Evolutionary conservation across 1,140 invertebrate species (phyloP), one percentile per base, ranked within the genome.

Genomic region (Centruroides sculpturatus): DNA sequence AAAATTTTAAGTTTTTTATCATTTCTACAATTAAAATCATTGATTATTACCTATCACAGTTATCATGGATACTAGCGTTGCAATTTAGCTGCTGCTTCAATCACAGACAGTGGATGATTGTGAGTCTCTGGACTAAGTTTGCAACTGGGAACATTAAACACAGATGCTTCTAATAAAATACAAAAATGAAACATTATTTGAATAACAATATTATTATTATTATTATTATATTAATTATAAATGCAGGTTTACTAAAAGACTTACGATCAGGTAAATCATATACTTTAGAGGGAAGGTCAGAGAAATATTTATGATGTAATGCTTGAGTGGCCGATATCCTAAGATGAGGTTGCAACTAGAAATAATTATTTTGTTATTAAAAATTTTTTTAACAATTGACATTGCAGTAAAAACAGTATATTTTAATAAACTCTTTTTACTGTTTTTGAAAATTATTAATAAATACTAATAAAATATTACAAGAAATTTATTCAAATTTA

Each of bases 181-280:
- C 54, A n/a, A 0, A 23, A 23, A 23, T 23, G 47, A 10, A 57
- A 36, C 36, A 13, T 59, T 4, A 12, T 52, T 36, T 10, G 36
- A 36, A 3, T n/a, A n/a, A 50, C n/a, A 3, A 60, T 3, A 13
- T 4, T 54, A 41, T 3, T 35, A 48, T 61, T n/a, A 47, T 47
- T 48, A 53, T 49, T 23, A 64, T 34, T 13, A 5, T n/a, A 9
- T 49, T 10, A 10, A 49, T 49, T 10, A 23, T 12, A 12, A 56
- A 35, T 13, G 10, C 2, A 23, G 23, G 23, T 23, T 23, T 23
- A 23, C 23, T 23, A 23, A 23, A 23, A 57, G 49, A 60, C 82
- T 82, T 75, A 93, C 90, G 87, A 72, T 90, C 86, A 67, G 90
- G 89, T 75, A 97, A 81, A 73, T 92, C 87, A 72, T 86, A 85